Base-by-base conservation (phyloP, 2,113 vertebrate genomes). In the Amblyopsis rosae region DNA sequence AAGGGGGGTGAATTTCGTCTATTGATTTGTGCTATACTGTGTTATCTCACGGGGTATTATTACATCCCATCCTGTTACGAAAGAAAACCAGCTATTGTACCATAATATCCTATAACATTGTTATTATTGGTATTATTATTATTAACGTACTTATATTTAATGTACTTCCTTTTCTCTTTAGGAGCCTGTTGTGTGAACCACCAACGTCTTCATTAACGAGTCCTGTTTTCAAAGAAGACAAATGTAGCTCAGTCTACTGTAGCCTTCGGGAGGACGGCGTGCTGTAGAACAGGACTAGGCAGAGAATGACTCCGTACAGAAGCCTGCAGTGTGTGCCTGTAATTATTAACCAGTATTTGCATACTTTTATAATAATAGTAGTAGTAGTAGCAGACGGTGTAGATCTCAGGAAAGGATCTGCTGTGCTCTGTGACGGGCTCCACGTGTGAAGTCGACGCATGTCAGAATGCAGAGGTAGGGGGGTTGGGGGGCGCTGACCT, bases 331-430 rank as follows among this genome's bases (percentile, higher is more conserved):
- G 66, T 68, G 59, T 56, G 62, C 56, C 65, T 70, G 46, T 56
- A 48, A 73, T 73, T 58, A 73, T 73, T 58, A 73, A 74, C 33
- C 35, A 62, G 49, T 69, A 51, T 80, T 68, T 59, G 16, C 62
- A 67, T 49, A 65, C 79, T 76, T 72, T 82, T 70, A 51, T 62
- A 71, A 82, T 58, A 59, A 60, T 45, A 71, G 35, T 82, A 70
- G 55, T 62, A 71, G 84, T 58, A 60, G 62, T 45, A 71, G 35
- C 35, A 15, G 66, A 68, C 61, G 83, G 78, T 59, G 64, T 76
- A 67, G 62, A 67, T 73, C 76, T 65, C 57, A 41, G 35, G 7
- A 41, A 41, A 41, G 35, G 35, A 41, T 26, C 26, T 26, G 26
- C 26, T 26, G 26, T 19, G 19, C 19, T 19, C 19, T 19, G 19